Conservation (phyloP, 2,888 invertebrate species). For the Tenthredo mesomela region DNA sequence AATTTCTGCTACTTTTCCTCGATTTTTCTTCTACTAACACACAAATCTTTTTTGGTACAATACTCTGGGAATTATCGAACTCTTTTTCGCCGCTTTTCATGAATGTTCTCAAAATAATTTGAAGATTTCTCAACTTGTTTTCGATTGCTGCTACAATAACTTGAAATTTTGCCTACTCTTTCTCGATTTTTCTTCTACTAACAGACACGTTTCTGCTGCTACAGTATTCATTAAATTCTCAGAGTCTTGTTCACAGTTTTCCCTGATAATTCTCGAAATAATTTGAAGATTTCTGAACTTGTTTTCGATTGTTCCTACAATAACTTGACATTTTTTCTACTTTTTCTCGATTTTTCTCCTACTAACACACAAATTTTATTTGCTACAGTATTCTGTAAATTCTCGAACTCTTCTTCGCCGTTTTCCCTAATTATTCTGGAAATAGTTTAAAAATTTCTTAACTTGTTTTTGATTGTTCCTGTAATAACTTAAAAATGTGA, state of each 20-base stretch:
- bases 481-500: not conserved
- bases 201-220: not conserved
- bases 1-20: not conserved
- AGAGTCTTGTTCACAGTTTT: not conserved
- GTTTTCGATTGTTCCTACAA: not conserved
- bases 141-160: not conserved
- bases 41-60: not conserved
- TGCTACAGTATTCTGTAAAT: not conserved
- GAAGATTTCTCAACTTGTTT: not conserved
- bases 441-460: not conserved
- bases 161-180: not conserved
- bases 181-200: not conserved
- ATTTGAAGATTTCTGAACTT: not conserved
- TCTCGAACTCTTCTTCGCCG: not conserved
- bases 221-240: not conserved
- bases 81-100: not conserved
- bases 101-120: not conserved
- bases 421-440: not conserved
- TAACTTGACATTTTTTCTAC: not conserved
- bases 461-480: not conserved
- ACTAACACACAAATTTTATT: not conserved
- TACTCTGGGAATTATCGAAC: not conserved
- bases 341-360: not conserved
- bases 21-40: not conserved
- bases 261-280: not conserved